Conservation (phyloP, 2,888 invertebrate species). For the Parnassius mnemosyne region DNA sequence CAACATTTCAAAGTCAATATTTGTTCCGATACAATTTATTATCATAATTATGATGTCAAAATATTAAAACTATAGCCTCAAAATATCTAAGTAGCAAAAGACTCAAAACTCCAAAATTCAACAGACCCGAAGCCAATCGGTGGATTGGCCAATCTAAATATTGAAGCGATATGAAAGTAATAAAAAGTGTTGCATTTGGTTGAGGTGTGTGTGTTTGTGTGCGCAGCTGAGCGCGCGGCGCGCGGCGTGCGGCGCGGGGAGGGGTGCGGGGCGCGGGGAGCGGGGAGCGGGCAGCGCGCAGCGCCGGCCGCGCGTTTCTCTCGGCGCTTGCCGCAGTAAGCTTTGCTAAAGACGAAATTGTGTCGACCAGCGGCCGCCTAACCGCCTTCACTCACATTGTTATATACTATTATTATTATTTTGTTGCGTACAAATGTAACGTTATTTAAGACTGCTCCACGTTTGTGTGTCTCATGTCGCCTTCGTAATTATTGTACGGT, state of each 20-base stretch:
- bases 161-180: no score
- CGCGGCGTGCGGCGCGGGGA: conserved; percentile 29
- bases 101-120: no score
- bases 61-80: no score
- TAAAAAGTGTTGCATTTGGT: no score
- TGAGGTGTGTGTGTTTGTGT: conserved; percentile 8
- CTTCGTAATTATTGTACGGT: conserved; percentile 66
- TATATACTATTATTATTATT: conserved; percentile 56
- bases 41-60: no score
- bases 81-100: no score
- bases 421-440: conserved; percentile 73
- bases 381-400: conserved; percentile 46
- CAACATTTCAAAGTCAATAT: no score
- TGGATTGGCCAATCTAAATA: no score
- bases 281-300: no score
- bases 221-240: conserved; percentile 36
- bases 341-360: conserved; percentile 74
- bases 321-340: conserved; percentile 75
- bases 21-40: no score
- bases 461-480: conserved; percentile 68
- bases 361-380: conserved; percentile 41
- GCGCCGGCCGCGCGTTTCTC: conserved; percentile 53
- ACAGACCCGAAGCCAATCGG: no score
- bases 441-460: conserved; percentile 76
- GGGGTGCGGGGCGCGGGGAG: conserved; percentile 27